phyloP scores from a whole-genome alignment of 1,140 invertebrate species.

The Drosophila persimilis region DNA sequence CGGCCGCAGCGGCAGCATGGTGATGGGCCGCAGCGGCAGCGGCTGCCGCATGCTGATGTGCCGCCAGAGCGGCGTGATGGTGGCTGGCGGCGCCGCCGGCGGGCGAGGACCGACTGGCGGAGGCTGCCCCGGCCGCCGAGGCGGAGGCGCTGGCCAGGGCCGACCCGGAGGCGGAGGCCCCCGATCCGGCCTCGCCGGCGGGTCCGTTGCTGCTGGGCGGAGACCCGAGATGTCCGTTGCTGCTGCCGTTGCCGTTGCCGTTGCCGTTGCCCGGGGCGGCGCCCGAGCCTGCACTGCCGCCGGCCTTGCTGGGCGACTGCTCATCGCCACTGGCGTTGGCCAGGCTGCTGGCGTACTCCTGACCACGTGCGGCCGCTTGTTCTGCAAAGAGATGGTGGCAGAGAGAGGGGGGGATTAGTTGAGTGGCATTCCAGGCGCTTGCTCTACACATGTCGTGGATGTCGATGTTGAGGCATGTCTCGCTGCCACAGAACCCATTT shows the following conservation, averaged over 20 bases:
- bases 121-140: constrained; percentile 4
- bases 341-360: constrained; percentile 70
- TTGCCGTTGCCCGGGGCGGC: constrained; percentile 16
- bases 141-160: constrained; percentile 20
- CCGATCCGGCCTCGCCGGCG: neutral
- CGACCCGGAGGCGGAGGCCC: constrained; percentile 5
- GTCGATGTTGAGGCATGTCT: constrained; percentile 17
- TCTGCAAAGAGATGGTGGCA: constrained; percentile 38
- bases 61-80: constrained; percentile 61
- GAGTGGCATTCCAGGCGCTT: constrained; percentile 51
- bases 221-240: constrained; percentile 25
- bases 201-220: constrained; percentile 30
- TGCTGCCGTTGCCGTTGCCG: constrained; percentile 37
- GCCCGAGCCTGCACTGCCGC: constrained; percentile 16
- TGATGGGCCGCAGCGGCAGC: constrained; percentile 70
- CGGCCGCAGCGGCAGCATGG: constrained; percentile 68
- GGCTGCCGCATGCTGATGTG: constrained; percentile 70
- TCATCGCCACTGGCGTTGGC: constrained; percentile 73
- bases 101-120: constrained; percentile 52
- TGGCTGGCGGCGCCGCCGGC: constrained; percentile 23
- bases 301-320: constrained; percentile 69
- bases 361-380: constrained; percentile 72
- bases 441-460: constrained; percentile 58
- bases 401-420: constrained; percentile 14
- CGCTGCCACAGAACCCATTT: constrained; percentile 52